These are phyloP conservation scores for Rostratula benghalensis DNA, from an alignment of 2,113 vertebrate genomes.

Conservation along the genomic window DNA sequence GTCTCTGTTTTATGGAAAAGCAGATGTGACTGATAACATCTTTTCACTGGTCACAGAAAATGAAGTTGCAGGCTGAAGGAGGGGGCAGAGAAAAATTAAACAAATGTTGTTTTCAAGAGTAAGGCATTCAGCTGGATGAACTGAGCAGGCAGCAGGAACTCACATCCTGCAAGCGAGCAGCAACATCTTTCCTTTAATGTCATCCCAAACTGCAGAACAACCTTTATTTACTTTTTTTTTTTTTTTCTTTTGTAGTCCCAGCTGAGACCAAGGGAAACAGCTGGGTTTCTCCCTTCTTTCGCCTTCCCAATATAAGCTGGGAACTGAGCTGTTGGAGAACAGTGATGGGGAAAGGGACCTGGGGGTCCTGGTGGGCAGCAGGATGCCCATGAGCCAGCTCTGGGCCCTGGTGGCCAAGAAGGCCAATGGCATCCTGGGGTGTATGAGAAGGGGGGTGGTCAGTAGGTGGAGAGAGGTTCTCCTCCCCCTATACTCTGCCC, in stretches of 20 bases:
- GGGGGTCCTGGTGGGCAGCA: too few species aligned
- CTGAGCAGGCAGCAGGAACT: neutral
- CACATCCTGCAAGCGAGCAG: neutral
- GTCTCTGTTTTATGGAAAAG: neutral
- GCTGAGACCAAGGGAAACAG: neutral
- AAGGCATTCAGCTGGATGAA: neutral
- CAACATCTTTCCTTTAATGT: neutral
- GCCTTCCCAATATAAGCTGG: too few species aligned
- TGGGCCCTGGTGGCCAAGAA: too few species aligned
- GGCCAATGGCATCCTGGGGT: too few species aligned
- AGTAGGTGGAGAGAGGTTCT: too few species aligned
- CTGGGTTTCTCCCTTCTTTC: neutral
- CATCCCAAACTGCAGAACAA: neutral
- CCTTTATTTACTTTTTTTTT: too few species aligned
- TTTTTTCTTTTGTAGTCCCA: neutral
- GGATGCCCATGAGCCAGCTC: too few species aligned
- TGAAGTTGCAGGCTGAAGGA: neutral
- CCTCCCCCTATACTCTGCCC: too few species aligned
- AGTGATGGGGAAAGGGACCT: too few species aligned
- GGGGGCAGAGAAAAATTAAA: neutral
- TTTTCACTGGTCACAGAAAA: neutral
- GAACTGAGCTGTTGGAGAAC: too few species aligned
- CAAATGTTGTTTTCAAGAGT: neutral
- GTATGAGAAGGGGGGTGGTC: too few species aligned
- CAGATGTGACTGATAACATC: neutral